phyloP scores from a whole-genome alignment of 1,140 invertebrate species.

The Adelges cooleyi region DNA sequence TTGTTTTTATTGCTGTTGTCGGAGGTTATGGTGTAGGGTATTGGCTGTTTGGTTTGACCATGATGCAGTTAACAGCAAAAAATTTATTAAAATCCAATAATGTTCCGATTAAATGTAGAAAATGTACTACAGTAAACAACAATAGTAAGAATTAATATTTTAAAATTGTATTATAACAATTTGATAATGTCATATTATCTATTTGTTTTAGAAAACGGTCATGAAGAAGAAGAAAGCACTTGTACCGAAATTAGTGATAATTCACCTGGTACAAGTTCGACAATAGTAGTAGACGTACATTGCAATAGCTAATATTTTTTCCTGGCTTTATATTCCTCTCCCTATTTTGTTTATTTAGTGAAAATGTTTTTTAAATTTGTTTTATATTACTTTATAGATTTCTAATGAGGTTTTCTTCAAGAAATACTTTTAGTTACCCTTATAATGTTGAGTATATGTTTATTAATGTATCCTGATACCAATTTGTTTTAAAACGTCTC shows the following conservation, averaged over 20 bases:
- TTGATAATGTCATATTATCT: too few relatives aligned
- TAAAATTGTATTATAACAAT: too few relatives aligned
- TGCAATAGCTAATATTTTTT: background rate
- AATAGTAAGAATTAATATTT: background rate
- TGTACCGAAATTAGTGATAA: slow-evolving; percentile 17
- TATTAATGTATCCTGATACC: too few relatives aligned
- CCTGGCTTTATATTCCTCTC: too few relatives aligned
- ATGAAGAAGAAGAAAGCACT: background rate
- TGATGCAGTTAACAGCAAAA: slow-evolving; percentile 19
- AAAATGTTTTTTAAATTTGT: too few relatives aligned
- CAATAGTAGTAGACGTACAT: slow-evolving; percentile 9
- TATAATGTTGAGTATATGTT: too few relatives aligned
- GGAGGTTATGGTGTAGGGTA: slow-evolving; percentile 19
- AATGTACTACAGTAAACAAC: background rate
- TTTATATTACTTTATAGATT: too few relatives aligned
- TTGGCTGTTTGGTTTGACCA: slow-evolving; percentile 20
- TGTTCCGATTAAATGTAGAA: background rate
- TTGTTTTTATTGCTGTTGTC: slow-evolving; percentile 1
- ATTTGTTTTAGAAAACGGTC: slow-evolving; percentile 6
- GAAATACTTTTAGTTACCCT: too few relatives aligned
- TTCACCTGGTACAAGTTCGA: slow-evolving; percentile 7
- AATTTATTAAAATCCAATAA: slow-evolving; percentile 12
- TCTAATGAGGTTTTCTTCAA: too few relatives aligned
- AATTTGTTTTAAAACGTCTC: too few relatives aligned
- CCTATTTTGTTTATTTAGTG: too few relatives aligned